Conservation (phyloP, 2,797 vertebrate genomes). For the Sebastes oblongus region DNA sequence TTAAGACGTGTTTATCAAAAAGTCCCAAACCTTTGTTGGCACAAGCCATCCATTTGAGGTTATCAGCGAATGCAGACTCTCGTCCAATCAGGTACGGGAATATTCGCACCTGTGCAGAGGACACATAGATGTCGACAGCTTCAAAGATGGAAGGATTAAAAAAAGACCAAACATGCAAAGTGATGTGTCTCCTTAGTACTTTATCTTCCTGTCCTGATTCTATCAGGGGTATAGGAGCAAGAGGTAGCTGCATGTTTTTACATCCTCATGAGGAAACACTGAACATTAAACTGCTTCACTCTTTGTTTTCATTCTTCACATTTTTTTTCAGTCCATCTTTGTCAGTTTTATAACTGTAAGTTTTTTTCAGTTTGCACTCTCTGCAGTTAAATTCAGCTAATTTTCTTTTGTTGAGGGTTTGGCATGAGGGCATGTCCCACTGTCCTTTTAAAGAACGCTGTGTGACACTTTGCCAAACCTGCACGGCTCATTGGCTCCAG, state of each 20-base stretch:
- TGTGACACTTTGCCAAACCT: slow-evolving; percentile 70
- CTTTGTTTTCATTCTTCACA: not conserved
- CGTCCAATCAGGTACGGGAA: slow-evolving; percentile 98
- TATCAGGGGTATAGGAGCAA: slow-evolving; percentile 26
- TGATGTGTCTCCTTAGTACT: slow-evolving; percentile 23
- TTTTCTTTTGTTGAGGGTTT: slow-evolving; percentile 42
- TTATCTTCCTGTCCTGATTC: slow-evolving; percentile 54
- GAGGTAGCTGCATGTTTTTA: slow-evolving; percentile 6
- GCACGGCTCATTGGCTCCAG: slow-evolving; percentile 78
- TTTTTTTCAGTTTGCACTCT: slow-evolving; percentile 3
- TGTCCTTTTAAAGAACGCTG: slow-evolving; percentile 66
- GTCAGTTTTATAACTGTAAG: not conserved
- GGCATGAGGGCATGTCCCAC: slow-evolving; percentile 50
- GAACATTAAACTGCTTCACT: slow-evolving; percentile 2
- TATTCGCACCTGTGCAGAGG: slow-evolving; percentile 89
- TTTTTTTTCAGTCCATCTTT: not conserved
- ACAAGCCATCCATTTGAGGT: slow-evolving; percentile 99
- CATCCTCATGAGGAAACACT: slow-evolving; percentile 16
- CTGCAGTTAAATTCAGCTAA: slow-evolving; percentile 33
- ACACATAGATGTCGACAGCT: slow-evolving; percentile 50
- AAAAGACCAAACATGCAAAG: slow-evolving; percentile 38
- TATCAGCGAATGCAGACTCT: slow-evolving; percentile 97
- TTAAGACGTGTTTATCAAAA: slow-evolving; percentile 46
- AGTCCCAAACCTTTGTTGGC: slow-evolving; percentile 94
- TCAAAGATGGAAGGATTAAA: slow-evolving; percentile 45